Conservation (phyloP, 2,113 vertebrate genomes). For the Passer domesticus region DNA sequence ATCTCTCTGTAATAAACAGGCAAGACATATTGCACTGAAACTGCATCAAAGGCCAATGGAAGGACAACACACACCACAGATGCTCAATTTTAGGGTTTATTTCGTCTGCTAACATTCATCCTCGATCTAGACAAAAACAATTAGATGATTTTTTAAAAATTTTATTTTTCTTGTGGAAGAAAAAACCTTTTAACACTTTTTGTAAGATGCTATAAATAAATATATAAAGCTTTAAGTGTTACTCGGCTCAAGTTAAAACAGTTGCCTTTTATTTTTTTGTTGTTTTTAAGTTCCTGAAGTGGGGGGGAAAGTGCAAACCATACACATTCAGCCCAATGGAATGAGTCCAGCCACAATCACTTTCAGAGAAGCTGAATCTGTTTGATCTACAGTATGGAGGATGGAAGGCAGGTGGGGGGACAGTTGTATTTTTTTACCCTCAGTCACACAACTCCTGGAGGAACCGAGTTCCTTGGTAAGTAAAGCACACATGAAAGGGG, state of each 20-base stretch:
- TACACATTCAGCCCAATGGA: conserved; percentile 36
- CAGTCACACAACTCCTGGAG: not conserved
- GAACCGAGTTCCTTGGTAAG: not conserved
- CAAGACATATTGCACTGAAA: not conserved
- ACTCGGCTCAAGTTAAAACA: conserved; percentile 66
- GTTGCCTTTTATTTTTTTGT: conserved; percentile 25
- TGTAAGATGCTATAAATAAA: conserved; percentile 81
- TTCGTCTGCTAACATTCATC: conserved; percentile 77
- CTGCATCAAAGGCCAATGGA: not conserved
- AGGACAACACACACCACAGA: conserved; percentile 27
- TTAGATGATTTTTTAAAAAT: conserved; percentile 49
- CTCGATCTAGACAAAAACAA: conserved; percentile 74
- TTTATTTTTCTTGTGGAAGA: conserved; percentile 55
- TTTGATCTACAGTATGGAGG: not conserved
- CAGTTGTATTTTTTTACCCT: not conserved
- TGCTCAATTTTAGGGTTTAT: conserved; percentile 72
- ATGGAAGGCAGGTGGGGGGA: not conserved
- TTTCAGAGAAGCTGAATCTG: not conserved
- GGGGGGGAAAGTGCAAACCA: conserved; percentile 24
- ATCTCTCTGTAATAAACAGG: not conserved
- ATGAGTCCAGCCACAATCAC: not conserved
- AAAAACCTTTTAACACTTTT: conserved; percentile 49
- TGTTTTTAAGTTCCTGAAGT: conserved; percentile 43
- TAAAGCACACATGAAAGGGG: not conserved
- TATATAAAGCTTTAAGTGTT: conserved; percentile 76